Percentiles rank a stretch among this genome's conserved stretches.
phyloP scores from a whole-genome alignment of 2,888 invertebrate species.

The Hydroisotoma schaefferi region DNA sequence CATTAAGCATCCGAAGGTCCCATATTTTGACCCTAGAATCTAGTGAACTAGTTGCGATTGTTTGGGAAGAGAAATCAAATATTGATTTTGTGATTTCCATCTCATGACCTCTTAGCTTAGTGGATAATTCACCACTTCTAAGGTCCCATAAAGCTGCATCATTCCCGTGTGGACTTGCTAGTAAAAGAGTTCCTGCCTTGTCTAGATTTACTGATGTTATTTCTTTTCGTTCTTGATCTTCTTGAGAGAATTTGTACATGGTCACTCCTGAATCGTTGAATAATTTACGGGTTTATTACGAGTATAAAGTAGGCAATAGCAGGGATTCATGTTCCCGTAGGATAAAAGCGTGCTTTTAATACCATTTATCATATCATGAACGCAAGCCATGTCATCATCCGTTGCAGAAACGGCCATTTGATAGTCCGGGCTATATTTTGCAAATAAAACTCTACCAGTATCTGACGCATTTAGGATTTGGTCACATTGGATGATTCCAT shows the following conservation, averaged over 20 bases:
- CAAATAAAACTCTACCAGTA: constrained; percentile 65
- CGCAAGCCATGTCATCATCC: constrained; percentile 69
- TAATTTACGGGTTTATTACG: no score
- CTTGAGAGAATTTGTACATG: constrained; percentile 56
- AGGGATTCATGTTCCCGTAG: no score
- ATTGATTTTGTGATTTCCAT: constrained; percentile 67
- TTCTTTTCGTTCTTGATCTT: constrained; percentile 62
- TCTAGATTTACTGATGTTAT: constrained; percentile 64
- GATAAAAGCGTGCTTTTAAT: constrained; percentile 20
- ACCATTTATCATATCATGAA: constrained; percentile 68
- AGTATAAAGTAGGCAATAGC: no score
- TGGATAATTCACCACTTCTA: constrained; percentile 50
- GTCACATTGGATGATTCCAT: not conserved
- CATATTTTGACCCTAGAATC: constrained; percentile 69
- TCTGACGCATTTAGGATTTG: not conserved
- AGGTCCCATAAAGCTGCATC: constrained; percentile 38
- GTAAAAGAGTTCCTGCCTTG: constrained; percentile 15
- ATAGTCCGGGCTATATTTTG: constrained; percentile 66
- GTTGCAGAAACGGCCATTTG: constrained; percentile 68
- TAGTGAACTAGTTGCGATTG: constrained; percentile 67
- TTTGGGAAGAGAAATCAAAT: constrained; percentile 64
- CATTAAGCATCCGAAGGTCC: constrained; percentile 60
- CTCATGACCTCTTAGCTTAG: constrained; percentile 61
- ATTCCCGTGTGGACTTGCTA: constrained; percentile 14
- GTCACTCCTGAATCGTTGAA: constrained; percentile 57